Conservation (phyloP, 2,888 invertebrate species). For the Microctonus hyperodae region DNA sequence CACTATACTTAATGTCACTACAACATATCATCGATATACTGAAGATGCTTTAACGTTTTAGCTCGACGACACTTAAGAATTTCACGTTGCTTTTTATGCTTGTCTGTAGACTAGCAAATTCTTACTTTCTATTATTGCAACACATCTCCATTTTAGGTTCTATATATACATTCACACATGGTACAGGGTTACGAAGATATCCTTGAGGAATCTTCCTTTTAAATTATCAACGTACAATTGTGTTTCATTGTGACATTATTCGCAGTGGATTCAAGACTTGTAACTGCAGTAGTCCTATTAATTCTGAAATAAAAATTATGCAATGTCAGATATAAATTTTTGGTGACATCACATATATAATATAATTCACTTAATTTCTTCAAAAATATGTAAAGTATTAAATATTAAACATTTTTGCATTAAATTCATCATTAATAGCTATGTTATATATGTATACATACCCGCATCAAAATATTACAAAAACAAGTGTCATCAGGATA, state of each 20-base stretch:
- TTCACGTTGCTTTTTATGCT: neutral
- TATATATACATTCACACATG: neutral
- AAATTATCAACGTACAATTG: neutral
- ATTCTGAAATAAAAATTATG: too few species aligned
- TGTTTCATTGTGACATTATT: too few species aligned
- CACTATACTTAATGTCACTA: neutral
- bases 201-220: neutral
- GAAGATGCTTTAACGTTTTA: neutral
- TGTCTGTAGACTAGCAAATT: slow-evolving; percentile 1
- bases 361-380: too few species aligned
- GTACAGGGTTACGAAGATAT: neutral
- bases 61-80: neutral
- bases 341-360: too few species aligned
- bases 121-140: slow-evolving; percentile 1
- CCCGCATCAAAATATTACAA: too few species aligned
- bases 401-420: neutral
- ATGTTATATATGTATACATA: too few species aligned
- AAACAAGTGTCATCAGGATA: neutral
- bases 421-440: neutral
- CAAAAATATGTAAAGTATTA: too few species aligned
- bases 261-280: neutral
- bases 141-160: neutral
- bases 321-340: too few species aligned
- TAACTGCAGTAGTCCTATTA: neutral
- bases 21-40: neutral